A percentile compares a stretch with the other conserved stretches of the same genome.
These are phyloP conservation scores for Argentina silus DNA, from an alignment of 2,797 vertebrate genomes.

Conservation along the genomic window DNA sequence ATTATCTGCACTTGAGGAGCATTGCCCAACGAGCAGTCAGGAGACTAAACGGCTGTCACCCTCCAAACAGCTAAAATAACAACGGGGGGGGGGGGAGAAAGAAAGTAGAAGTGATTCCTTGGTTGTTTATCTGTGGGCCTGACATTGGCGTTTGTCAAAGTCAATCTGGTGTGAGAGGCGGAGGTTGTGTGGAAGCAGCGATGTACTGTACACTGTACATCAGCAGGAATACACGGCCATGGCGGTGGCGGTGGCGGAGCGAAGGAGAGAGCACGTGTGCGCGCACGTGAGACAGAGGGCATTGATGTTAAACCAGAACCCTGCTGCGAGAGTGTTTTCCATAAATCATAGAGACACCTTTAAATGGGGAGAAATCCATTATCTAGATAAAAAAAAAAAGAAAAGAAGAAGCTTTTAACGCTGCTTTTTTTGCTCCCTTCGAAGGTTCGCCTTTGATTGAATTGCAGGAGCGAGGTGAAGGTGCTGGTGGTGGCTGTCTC, in stretches of 20 bases:
- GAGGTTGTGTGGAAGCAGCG: neutral
- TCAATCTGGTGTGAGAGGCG: neutral
- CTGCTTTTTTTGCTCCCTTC: neutral
- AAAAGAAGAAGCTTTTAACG: too few species aligned
- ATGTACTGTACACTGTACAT: too few species aligned
- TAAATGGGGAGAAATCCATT: conserved; percentile 6
- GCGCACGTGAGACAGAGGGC: too few species aligned
- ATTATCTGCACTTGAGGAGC: neutral
- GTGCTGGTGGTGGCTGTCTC: neutral
- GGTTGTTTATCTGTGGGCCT: conserved; percentile 16
- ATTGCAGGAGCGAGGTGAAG: too few species aligned
- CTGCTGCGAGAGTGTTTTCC: neutral
- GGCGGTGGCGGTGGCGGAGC: too few species aligned
- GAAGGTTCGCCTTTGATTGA: neutral
- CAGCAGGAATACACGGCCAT: too few species aligned
- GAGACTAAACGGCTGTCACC: too few species aligned
- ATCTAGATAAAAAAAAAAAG: neutral
- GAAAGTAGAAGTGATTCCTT: neutral
- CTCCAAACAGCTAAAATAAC: neutral
- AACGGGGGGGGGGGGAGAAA: neutral
- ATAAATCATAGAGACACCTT: conserved; percentile 31
- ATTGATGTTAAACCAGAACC: neutral
- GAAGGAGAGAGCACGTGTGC: too few species aligned
- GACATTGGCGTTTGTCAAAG: conserved; percentile 13
- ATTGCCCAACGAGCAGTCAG: too few species aligned